phyloP scores from a whole-genome alignment of 2,888 invertebrate genomes.

The Pyrochroa serraticornis region DNA sequence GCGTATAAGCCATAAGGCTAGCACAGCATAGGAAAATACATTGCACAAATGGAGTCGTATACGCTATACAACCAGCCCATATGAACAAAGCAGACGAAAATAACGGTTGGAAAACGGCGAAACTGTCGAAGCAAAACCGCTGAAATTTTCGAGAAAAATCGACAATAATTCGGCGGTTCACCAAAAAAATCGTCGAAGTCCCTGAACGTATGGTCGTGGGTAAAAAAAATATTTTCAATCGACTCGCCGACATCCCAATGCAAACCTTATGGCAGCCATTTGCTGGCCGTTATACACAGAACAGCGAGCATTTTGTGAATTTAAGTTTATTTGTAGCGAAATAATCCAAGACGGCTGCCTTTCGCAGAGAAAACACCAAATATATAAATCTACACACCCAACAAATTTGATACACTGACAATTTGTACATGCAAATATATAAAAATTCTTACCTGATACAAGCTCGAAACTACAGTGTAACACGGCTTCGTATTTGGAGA shows the following conservation, averaged over 20 bases:
- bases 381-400: slow-evolving; percentile 47
- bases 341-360: background rate
- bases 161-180: slow-evolving; percentile 41
- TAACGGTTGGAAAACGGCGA: slow-evolving; percentile 35
- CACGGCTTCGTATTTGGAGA: slow-evolving; percentile 66
- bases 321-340: slow-evolving; percentile 44
- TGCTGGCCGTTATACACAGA: slow-evolving; percentile 59
- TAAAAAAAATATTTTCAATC: slow-evolving; percentile 43
- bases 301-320: slow-evolving; percentile 51
- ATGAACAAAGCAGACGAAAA: slow-evolving; percentile 56
- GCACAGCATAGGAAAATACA: slow-evolving; percentile 53
- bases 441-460: slow-evolving; percentile 65
- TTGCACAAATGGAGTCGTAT: slow-evolving; percentile 60
- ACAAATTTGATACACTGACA: slow-evolving; percentile 60
- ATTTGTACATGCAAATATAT: slow-evolving; percentile 60
- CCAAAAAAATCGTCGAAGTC: slow-evolving; percentile 44
- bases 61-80: slow-evolving; percentile 55
- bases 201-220: slow-evolving; percentile 15
- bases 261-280: slow-evolving; percentile 64
- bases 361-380: slow-evolving; percentile 14
- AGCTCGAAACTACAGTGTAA: slow-evolving; percentile 63
- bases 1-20: slow-evolving; percentile 41
- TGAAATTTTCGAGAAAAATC: slow-evolving; percentile 48
- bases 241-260: slow-evolving; percentile 51
- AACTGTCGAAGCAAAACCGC: slow-evolving; percentile 3